Conservation (phyloP, 2,888 invertebrate species). For the Noctua fimbriata region DNA sequence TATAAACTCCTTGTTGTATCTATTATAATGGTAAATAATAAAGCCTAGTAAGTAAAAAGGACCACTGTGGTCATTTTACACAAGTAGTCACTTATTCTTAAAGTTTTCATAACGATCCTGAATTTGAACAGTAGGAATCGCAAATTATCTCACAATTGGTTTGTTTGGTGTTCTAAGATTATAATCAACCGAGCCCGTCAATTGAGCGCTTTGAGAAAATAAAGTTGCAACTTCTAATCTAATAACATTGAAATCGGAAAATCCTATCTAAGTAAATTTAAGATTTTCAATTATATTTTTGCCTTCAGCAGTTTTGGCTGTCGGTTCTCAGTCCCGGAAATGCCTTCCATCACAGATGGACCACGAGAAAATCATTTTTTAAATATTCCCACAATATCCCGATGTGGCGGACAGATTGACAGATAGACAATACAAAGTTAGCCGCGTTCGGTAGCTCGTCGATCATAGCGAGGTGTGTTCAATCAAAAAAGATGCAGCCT, state of each 20-base stretch:
- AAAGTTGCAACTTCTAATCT: neutral
- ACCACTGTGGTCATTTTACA: neutral
- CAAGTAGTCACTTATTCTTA: neutral
- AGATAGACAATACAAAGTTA: conserved; percentile 77
- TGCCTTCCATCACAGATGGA: conserved; percentile 1
- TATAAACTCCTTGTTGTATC: neutral
- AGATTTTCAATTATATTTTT: neutral
- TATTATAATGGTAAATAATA: neutral
- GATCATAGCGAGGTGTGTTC: conserved; percentile 84
- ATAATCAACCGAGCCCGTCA: neutral
- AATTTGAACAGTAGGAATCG: neutral
- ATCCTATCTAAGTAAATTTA: neutral
- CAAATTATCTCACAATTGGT: neutral
- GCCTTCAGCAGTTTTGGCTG: neutral
- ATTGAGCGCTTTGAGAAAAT: neutral
- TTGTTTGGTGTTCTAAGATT: neutral
- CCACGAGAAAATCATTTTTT: neutral
- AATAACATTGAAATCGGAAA: neutral
- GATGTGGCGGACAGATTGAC: conserved; percentile 75
- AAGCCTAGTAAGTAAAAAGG: neutral
- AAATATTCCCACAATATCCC: conserved; percentile 60
- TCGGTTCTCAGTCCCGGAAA: neutral
- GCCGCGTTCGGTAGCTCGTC: conserved; percentile 84
- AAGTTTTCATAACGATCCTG: neutral
- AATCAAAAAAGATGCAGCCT: conserved; percentile 84